These are phyloP conservation scores for Forbesichthys agassizii DNA, from an alignment of 2,113 vertebrate species.

Conservation along the genomic window DNA sequence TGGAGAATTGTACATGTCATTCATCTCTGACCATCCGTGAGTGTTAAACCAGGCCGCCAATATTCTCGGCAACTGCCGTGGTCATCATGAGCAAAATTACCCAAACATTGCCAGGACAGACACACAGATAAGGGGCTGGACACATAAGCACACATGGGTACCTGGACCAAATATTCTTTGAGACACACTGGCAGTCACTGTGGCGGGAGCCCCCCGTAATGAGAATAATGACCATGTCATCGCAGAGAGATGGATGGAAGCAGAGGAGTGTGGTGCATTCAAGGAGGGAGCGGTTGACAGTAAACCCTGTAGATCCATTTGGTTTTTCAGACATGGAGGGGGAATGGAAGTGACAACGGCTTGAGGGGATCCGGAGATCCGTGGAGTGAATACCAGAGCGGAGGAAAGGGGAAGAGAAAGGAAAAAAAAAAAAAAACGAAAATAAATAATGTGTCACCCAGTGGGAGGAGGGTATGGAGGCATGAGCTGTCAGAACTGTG, in stretches of 20 bases:
- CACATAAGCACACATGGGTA: not conserved
- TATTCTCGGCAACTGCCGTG: not conserved
- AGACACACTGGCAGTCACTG: slow-evolving; percentile 30
- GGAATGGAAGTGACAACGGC: slow-evolving; percentile 79
- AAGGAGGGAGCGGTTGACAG: slow-evolving; percentile 64
- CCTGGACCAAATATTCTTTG: slow-evolving; percentile 24
- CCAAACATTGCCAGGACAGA: slow-evolving; percentile 8
- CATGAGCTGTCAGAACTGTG: slow-evolving; percentile 77
- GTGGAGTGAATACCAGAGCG: slow-evolving; percentile 74
- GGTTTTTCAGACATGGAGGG: slow-evolving; percentile 74
- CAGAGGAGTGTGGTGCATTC: slow-evolving; percentile 39
- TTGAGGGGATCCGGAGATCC: slow-evolving; percentile 71
- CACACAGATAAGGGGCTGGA: slow-evolving; percentile 10
- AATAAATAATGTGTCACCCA: slow-evolving; percentile 76
- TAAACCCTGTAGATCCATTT: slow-evolving; percentile 77
- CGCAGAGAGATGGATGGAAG: slow-evolving; percentile 47
- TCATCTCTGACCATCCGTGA: not conserved
- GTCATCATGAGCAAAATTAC: slow-evolving; percentile 20
- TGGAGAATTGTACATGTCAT: not conserved
- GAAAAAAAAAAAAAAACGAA: slow-evolving; percentile 62
- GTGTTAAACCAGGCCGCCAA: slow-evolving; percentile 13
- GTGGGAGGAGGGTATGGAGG: slow-evolving; percentile 70
- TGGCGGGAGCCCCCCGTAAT: slow-evolving; percentile 33
- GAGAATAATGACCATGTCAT: slow-evolving; percentile 61
- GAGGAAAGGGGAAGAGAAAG: slow-evolving; percentile 59